Conservation (phyloP, 2,113 vertebrate species). For the Pantherophis guttatus region DNA sequence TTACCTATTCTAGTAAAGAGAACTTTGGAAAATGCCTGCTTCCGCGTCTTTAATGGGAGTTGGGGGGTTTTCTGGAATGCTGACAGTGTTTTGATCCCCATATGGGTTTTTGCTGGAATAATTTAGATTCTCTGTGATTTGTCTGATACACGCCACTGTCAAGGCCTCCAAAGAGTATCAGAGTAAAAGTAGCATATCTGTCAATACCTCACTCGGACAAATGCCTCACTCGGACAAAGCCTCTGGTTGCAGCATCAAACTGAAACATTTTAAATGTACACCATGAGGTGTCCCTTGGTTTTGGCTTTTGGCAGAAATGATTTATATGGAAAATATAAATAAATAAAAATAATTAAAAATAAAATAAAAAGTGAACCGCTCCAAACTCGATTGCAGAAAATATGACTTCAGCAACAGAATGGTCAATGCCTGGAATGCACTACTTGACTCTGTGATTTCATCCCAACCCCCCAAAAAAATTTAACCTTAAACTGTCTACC, state of each 20-base stretch:
- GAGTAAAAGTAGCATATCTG: background rate
- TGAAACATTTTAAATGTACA: background rate
- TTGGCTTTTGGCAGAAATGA: background rate
- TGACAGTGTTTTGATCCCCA: background rate
- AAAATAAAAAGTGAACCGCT: too few species aligned
- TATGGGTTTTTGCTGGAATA: background rate
- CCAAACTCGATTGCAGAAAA: too few species aligned
- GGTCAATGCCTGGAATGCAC: too few species aligned
- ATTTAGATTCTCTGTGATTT: background rate
- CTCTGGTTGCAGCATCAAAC: background rate
- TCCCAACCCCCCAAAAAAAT: too few species aligned
- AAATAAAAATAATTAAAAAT: too few species aligned
- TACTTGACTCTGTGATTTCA: too few species aligned
- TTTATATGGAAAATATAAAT: background rate
- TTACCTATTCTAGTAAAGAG: too few species aligned
- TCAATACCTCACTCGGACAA: background rate
- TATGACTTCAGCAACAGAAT: too few species aligned
- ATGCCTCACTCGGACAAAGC: background rate
- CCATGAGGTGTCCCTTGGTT: background rate
- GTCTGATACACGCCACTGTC: background rate
- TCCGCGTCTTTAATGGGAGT: too few species aligned
- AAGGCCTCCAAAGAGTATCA: background rate
- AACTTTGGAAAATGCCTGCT: too few species aligned
- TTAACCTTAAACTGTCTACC: too few species aligned
- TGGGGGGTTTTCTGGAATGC: too few species aligned